Evolutionary conservation across 2,888 invertebrate species (phyloP), one percentile per base, ranked within the genome.

Genomic region (Lacanobia oleracea): DNA sequence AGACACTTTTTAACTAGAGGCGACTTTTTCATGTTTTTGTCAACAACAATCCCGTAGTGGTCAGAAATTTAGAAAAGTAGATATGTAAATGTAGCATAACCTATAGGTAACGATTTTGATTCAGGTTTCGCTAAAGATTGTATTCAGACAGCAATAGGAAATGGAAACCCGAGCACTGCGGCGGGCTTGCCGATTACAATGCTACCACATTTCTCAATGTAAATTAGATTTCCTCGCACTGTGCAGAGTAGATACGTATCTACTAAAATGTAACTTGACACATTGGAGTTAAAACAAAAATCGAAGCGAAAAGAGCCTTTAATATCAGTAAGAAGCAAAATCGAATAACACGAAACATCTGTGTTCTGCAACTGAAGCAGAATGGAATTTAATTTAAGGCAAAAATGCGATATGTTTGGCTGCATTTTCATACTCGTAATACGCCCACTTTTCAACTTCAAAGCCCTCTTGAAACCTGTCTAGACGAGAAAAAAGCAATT

Each of bases 401-500:
- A 37, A 40, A 53, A 27, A 74, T 50, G 7, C 48, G 9, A 64
- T 56, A 50, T 23, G 18, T 16, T 27, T 2, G 10, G 10, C 37
- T 75, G 16, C 16, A 27, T 45, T 37, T 51, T 21, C 16, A 7
- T 23, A 40, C 51, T 65, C 53, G 40, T 61, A 57, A 27, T 60
- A 60, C 3, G 18, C 48, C 8, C 21, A 66, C 10, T 51, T 27
- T 64, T 56, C 16, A 33, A 65, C 23, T 37, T 45, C 12, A 51
- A 66, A 72, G 51, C 48, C 27, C 21, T 60, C 50, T 59, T 63
- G 12, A 72, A 69, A 67, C 56, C 27, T 64, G 53, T 63, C 67
- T 67, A 56, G 33, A 67, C 57, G 57, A 10, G 54, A 45, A 66
- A 63, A 68, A 73, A 67, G 50, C 45, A 73, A 82, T 78, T 65